Conservation (phyloP, 2,113 vertebrate genomes). For the Notothenia coriiceps region DNA sequence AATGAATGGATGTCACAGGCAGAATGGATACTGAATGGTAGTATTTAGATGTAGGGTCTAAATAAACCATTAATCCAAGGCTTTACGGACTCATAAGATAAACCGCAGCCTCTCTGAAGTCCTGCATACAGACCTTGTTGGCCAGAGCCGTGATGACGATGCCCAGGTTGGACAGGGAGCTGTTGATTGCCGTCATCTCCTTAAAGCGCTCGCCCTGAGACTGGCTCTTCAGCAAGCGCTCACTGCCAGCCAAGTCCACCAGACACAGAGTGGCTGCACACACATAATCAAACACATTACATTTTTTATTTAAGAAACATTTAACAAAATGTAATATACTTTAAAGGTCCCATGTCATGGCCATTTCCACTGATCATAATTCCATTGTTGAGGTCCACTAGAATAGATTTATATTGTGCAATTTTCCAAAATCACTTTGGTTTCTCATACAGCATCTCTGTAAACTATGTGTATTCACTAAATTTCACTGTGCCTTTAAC, state of each 20-base stretch:
- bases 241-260: constrained; percentile 95
- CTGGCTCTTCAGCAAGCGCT: constrained; percentile 92
- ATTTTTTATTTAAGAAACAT: neutral
- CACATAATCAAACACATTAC: neutral
- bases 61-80: neutral
- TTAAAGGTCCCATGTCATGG: too few relatives aligned
- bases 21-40: neutral
- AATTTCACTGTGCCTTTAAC: too few relatives aligned
- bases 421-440: too few relatives aligned
- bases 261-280: constrained; percentile 91
- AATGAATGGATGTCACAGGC: neutral
- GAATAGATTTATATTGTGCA: too few relatives aligned
- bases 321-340: too few relatives aligned
- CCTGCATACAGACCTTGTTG: constrained; percentile 78
- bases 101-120: neutral
- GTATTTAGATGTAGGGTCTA: neutral
- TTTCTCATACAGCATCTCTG: too few relatives aligned
- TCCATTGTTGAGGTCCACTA: too few relatives aligned
- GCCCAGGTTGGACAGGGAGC: constrained; percentile 92
- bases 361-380: too few relatives aligned
- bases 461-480: too few relatives aligned
- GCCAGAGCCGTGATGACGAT: constrained; percentile 94
- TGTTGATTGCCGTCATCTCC: constrained; percentile 96
- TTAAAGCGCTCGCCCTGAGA: constrained; percentile 93
- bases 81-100: neutral